These are phyloP conservation scores for Thomomys bottae DNA, from an alignment of 2,113 vertebrate species.

Conservation along the genomic window DNA sequence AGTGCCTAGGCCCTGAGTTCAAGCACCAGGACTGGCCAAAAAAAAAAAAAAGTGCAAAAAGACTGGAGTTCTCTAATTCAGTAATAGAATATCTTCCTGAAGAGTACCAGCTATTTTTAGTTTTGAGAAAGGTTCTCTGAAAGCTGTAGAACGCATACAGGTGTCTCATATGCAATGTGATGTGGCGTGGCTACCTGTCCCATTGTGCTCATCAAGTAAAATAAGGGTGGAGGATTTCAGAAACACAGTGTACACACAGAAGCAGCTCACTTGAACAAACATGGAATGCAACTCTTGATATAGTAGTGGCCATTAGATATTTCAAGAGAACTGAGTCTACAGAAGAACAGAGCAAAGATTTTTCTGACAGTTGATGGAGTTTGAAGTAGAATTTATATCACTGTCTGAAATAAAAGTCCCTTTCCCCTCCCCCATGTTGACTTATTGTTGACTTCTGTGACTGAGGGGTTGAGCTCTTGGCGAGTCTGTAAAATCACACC, in stretches of 20 bases:
- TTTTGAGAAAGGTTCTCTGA: neutral
- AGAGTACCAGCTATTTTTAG: neutral
- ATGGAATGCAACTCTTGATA: slow-evolving; percentile 37
- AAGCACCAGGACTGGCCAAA: no score
- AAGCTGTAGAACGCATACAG: neutral
- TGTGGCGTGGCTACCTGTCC: neutral
- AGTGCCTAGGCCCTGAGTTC: no score
- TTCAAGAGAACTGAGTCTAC: neutral
- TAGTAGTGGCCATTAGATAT: neutral
- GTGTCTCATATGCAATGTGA: neutral
- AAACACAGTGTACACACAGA: neutral
- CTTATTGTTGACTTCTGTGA: slow-evolving; percentile 18
- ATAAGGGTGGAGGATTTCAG: neutral
- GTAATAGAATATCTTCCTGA: no score
- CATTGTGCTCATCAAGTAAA: neutral
- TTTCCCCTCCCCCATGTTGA: neutral
- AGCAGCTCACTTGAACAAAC: neutral
- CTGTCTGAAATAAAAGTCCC: slow-evolving; percentile 24
- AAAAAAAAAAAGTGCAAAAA: no score
- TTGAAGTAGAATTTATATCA: slow-evolving; percentile 52
- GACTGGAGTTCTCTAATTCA: no score
- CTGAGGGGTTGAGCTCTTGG: slow-evolving; percentile 50
- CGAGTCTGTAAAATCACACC: neutral
- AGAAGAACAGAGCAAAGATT: neutral
- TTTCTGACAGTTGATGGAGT: slow-evolving; percentile 31